Percentiles rank a stretch among this genome's conserved stretches.
These are phyloP conservation scores for Sebastes hopkinsi DNA, from an alignment of 2,797 vertebrate species.

Conservation along the genomic window DNA sequence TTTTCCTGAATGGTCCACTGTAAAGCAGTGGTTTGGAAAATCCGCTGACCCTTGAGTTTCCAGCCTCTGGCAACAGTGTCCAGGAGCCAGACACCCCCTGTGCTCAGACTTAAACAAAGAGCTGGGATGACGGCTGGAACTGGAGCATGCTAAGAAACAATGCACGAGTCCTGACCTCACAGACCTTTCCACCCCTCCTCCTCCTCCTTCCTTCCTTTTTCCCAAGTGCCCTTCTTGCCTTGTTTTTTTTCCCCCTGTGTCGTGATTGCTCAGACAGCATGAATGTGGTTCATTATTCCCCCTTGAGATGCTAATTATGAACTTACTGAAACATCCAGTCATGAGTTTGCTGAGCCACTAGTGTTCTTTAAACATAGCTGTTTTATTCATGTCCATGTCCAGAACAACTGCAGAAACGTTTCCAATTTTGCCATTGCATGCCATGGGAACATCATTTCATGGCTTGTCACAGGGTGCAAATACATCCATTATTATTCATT, in stretches of 20 bases:
- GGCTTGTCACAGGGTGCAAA: not conserved
- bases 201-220: constrained; percentile 18
- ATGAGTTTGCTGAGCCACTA: not conserved
- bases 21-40: constrained; percentile 70
- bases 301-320: constrained; percentile 10
- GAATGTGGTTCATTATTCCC: constrained; percentile 32
- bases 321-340: not conserved
- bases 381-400: not conserved
- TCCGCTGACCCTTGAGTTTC: constrained; percentile 63
- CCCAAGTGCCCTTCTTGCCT: constrained; percentile 33
- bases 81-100: constrained; percentile 60
- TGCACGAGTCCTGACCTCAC: constrained; percentile 52
- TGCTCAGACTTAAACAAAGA: constrained; percentile 69
- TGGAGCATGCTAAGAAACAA: constrained; percentile 76
- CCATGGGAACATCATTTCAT: not conserved
- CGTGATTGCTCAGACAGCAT: constrained; percentile 35
- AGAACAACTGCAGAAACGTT: not conserved
- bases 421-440: not conserved
- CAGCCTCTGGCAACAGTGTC: constrained; percentile 48
- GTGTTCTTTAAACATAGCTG: not conserved
- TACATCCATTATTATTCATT: not conserved
- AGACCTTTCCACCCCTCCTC: constrained; percentile 33
- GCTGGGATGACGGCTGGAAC: constrained; percentile 58
- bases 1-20: constrained; percentile 51
- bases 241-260: constrained; percentile 27